These are phyloP conservation scores for Montipora foliosa DNA, from an alignment of 64 coral and sea anemone genomes.

Conservation along the genomic window DNA sequence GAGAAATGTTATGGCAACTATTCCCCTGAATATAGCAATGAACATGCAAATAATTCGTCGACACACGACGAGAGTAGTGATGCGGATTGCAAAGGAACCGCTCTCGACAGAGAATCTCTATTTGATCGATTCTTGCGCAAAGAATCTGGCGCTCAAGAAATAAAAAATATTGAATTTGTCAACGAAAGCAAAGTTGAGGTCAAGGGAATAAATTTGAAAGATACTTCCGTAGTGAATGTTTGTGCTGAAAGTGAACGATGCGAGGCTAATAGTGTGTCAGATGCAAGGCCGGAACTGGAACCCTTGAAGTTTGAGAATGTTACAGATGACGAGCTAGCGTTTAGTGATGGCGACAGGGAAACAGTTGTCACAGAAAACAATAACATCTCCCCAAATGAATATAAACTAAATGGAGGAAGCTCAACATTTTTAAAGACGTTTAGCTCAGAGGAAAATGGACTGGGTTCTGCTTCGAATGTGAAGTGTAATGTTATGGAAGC, in stretches of 20 bases:
- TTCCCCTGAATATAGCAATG: slow-evolving; percentile 45
- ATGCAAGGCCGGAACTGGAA: slow-evolving; percentile 34
- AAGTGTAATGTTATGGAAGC: slow-evolving; percentile 16
- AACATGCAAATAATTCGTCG: background rate
- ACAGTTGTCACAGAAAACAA: background rate
- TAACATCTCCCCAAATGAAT: background rate
- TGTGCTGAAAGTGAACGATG: background rate
- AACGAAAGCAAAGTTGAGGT: slow-evolving; percentile 86
- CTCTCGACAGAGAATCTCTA: slow-evolving; percentile 59
- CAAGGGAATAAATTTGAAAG: slow-evolving; percentile 35
- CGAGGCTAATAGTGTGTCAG: slow-evolving; percentile 3
- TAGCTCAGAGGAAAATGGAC: background rate
- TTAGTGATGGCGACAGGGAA: slow-evolving; percentile 41
- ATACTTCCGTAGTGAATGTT: background rate
- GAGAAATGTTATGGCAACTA: slow-evolving; percentile 85
- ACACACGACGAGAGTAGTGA: slow-evolving; percentile 7
- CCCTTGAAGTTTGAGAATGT: slow-evolving; percentile 92
- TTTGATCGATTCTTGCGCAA: slow-evolving; percentile 79
- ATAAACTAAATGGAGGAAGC: slow-evolving; percentile 11
- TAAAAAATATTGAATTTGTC: slow-evolving; percentile 91
- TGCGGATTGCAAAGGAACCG: slow-evolving; percentile 32
- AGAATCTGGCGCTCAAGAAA: slow-evolving; percentile 51
- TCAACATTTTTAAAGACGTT: background rate
- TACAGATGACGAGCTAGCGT: slow-evolving; percentile 82
- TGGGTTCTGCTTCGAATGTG: background rate